Evolutionary conservation across 2,888 invertebrate genomes (phyloP).

Genomic region (Pandemis cinnamomeana): DNA sequence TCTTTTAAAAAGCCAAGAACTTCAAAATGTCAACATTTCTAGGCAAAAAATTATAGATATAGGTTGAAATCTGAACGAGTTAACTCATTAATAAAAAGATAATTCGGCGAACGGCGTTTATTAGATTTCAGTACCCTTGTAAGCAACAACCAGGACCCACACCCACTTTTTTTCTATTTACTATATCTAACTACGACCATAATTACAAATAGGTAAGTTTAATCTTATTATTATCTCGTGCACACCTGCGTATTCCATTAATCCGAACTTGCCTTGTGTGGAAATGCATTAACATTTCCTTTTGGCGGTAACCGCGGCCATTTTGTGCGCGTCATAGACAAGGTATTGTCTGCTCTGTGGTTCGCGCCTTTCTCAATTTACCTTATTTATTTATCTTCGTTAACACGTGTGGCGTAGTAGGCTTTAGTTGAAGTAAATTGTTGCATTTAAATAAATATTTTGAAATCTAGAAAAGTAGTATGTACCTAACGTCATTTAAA

Average conservation of each 20-base stretch:
- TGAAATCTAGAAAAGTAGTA: too few relatives aligned
- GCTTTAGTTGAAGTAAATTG: background rate
- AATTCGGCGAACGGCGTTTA: too few relatives aligned
- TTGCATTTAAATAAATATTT: background rate
- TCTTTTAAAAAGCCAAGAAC: too few relatives aligned
- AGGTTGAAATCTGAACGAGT: too few relatives aligned
- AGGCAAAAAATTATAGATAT: too few relatives aligned
- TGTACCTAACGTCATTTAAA: too few relatives aligned
- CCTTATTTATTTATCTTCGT: constrained; percentile 25
- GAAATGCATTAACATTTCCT: constrained; percentile 40
- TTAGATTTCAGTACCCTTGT: too few relatives aligned
- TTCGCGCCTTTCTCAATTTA: constrained; percentile 41
- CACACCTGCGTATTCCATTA: constrained; percentile 40
- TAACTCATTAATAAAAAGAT: too few relatives aligned
- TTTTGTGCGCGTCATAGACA: constrained; percentile 31
- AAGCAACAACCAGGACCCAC: too few relatives aligned
- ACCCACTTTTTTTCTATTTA: background rate
- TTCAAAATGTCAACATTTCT: too few relatives aligned
- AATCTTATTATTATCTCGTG: constrained; percentile 24
- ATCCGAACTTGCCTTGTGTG: constrained; percentile 37
- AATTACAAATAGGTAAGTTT: constrained; percentile 14
- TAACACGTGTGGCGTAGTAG: constrained; percentile 31
- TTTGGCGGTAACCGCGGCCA: constrained; percentile 39
- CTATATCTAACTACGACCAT: background rate
- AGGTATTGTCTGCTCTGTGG: constrained; percentile 32